Conservation (phyloP, 2,797 vertebrate species). For the Lacerta viridis region DNA sequence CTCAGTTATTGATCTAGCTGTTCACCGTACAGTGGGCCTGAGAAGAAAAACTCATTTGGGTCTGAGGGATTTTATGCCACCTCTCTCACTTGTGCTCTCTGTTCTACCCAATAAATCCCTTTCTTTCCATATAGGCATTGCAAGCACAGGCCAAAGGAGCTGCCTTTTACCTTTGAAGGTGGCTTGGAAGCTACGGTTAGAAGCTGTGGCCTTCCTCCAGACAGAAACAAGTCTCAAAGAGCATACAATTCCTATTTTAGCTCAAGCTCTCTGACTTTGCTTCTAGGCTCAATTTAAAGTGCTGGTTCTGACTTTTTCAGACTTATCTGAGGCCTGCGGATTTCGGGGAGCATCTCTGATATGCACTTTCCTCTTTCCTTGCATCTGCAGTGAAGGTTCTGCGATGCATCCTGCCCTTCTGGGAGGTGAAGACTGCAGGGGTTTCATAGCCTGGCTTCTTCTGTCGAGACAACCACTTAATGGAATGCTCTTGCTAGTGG, state of each 20-base stretch:
- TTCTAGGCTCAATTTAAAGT: conserved; percentile 14
- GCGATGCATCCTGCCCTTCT: background rate
- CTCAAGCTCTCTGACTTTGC: background rate
- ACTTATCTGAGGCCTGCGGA: background rate
- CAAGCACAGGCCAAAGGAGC: background rate
- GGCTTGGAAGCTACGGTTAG: background rate
- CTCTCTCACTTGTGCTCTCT: background rate
- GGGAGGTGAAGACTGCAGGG: background rate
- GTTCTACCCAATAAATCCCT: background rate
- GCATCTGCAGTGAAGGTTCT: background rate
- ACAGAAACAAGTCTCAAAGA: background rate
- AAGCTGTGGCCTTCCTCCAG: background rate
- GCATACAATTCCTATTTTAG: background rate
- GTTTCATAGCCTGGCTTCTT: background rate
- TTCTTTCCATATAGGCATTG: background rate
- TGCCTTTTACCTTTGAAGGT: background rate
- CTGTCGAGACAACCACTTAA: background rate
- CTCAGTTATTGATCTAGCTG: background rate
- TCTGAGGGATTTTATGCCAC: background rate
- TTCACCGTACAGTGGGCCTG: background rate
- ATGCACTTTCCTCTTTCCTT: background rate
- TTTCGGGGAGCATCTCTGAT: background rate
- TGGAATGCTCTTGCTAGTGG: background rate
- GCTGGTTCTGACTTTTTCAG: background rate
- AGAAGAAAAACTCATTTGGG: background rate